Evolutionary conservation across 1,140 invertebrate genomes (phyloP), one percentile per base, ranked within the genome.

Genomic region (Drosophila ercepeae): DNA sequence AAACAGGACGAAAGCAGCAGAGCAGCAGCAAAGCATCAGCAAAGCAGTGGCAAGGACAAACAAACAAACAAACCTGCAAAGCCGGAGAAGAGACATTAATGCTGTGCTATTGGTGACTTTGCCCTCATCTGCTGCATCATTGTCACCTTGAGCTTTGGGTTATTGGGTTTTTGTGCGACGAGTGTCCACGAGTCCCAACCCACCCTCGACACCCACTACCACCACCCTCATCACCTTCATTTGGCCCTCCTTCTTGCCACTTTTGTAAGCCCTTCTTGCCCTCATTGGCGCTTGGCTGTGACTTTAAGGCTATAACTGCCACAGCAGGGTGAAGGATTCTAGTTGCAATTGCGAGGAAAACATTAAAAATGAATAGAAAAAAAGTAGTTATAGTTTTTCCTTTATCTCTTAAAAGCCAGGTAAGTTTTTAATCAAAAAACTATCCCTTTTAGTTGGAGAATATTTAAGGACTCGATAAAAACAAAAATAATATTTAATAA

Each of bases 81-180:
- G 21, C 19, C 36, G 13, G 55, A 50, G 32, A 14, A 11, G 27
- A 58, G 27, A 61, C 55, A 51, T 39, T 63, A 42, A 36, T 59
- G 44, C 49, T 65, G 36, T 14, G 18, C 53, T 53, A 58, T 59
- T 46, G 61, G 60, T 77, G 71, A 73, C 73, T 81, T 82, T 51
- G 16, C 59, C 52, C 46, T 51, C 25, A 21, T 54, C 67, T 63
- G 74, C 71, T 84, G 74, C 79, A 84, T 84, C 79, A 78, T 83
- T 83, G 78, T 83, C 78, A 83, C 79, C 79, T 83, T 83, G 79
- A 83, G 79, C 79, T 83, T 67, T 83, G 64, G 79, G 78, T 83
- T 83, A 83, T 83, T 83, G 79, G 79, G 79, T 84, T 84, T 84
- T 84, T 75, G 48, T 75, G 78, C 79, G 13, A 16, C 36, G 14